Base-by-base conservation (phyloP, 2,797 vertebrate genomes). In the Melanotaenia trifasciata region DNA sequence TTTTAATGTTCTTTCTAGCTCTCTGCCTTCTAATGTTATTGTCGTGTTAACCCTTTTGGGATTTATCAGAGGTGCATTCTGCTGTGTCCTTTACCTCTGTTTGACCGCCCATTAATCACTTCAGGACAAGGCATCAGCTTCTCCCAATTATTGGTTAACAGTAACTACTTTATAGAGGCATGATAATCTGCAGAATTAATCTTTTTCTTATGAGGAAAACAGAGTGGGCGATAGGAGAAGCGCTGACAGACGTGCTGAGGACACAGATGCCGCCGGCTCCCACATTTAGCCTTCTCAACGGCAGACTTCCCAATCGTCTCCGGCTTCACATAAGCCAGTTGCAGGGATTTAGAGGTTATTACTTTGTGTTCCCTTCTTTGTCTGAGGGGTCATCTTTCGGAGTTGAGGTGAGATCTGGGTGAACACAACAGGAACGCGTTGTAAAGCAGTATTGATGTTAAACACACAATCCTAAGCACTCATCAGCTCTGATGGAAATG, bases 291-390 rank as follows among this genome's bases (percentile, higher is more conserved):
- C 72, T 32, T 70, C 71, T 77, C 67, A 22, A 11, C 84, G 28
- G 87, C 86, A 78, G 73, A 91, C 89, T 92, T 92, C 88, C 89
- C 89, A 80, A 86, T 88, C 84, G 78, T 93, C 93, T 95, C 93
- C 83, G 87, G 84, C 92, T 94, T 93, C 93, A 93, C 90, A 84
- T 95, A 93, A 95, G 91, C 92, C 87, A 66, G 66, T 66, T 63
- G 40, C 68, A 3, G 74, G 89, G 91, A 93, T 94, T 95, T 93
- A 87, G 76, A 88, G 88, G 88, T 92, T 91, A 93, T 90, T 89
- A 89, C 81, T 92, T 81, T 89, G 88, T 88, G 87, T 88, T 86
- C 76, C 75, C 71, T 67, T 75, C 86, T 90, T 91, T 91, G 88
- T 90, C 73, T 61, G 26, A 64, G 67, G 80, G 91, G 89, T 93